A percentile compares a stretch with the other conserved stretches of the same genome.
These are phyloP conservation scores for Morus bassanus DNA, from an alignment of 2,797 vertebrate genomes.

Conservation along the genomic window DNA sequence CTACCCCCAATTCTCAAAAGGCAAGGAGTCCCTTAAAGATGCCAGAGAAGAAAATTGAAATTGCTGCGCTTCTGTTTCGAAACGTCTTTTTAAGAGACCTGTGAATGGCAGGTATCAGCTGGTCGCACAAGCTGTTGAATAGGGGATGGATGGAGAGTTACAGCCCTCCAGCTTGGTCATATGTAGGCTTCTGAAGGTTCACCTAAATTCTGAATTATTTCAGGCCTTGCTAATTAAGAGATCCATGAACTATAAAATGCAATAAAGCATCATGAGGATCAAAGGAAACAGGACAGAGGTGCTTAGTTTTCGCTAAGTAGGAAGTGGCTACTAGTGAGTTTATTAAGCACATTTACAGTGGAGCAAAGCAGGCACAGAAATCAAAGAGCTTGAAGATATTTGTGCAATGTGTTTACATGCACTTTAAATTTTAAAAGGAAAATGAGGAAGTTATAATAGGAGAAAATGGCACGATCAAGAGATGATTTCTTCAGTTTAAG, in stretches of 20 bases:
- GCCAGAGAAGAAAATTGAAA: neutral
- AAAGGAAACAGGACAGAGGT: neutral
- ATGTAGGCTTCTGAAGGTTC: neutral
- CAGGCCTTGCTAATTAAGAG: neutral
- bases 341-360: neutral
- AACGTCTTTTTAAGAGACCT: neutral
- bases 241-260: neutral
- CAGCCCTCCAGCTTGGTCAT: neutral
- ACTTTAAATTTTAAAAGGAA: neutral
- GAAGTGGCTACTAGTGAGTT: neutral
- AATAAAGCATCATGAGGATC: neutral
- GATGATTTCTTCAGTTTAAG: neutral
- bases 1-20: neutral
- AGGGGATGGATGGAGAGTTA: neutral
- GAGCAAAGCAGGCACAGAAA: constrained; percentile 4
- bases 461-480: neutral
- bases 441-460: neutral
- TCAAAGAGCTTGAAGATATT: neutral
- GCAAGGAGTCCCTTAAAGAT: neutral
- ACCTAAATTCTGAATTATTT: neutral
- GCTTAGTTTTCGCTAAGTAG: neutral
- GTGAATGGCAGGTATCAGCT: neutral
- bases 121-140: neutral
- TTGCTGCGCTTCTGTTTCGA: neutral
- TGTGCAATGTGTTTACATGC: neutral